These are phyloP conservation scores for Drosophila busckii DNA, from an alignment of 1,140 invertebrate genomes.

Conservation along the genomic window DNA sequence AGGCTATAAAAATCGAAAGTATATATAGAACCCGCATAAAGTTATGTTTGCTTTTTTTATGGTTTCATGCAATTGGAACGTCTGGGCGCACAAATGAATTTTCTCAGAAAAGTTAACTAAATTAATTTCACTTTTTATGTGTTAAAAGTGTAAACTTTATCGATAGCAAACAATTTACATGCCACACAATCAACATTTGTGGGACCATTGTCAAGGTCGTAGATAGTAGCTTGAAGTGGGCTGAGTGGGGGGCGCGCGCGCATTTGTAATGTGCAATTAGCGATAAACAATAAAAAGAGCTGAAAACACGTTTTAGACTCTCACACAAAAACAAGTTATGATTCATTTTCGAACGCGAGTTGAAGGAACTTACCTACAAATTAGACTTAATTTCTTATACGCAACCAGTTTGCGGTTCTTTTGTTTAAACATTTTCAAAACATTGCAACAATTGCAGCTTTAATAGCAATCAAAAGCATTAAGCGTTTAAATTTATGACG, in stretches of 20 bases:
- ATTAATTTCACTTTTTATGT: no score
- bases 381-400: slow-evolving; percentile 16
- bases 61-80: no score
- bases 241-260: background rate
- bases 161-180: slow-evolving; percentile 43
- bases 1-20: no score
- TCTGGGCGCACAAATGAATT: no score
- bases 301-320: slow-evolving; percentile 36
- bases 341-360: slow-evolving; percentile 34
- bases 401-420: slow-evolving; percentile 6
- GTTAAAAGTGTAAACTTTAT: no score
- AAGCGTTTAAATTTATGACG: slow-evolving; percentile 33
- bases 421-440: slow-evolving; percentile 1
- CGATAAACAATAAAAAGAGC: slow-evolving; percentile 16
- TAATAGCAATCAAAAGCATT: slow-evolving; percentile 24
- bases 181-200: slow-evolving; percentile 16
- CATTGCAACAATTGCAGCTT: background rate
- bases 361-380: slow-evolving; percentile 39
- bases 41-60: no score
- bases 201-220: slow-evolving; percentile 3
- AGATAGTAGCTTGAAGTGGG: no score
- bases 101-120: no score
- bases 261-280: slow-evolving; percentile 35
- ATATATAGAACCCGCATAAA: no score
- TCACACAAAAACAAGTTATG: background rate